A percentile compares a stretch with the other conserved stretches of the same genome.
Conservation (phyloP, 2,888 invertebrate genomes). For the Tenodera sinensis region DNA sequence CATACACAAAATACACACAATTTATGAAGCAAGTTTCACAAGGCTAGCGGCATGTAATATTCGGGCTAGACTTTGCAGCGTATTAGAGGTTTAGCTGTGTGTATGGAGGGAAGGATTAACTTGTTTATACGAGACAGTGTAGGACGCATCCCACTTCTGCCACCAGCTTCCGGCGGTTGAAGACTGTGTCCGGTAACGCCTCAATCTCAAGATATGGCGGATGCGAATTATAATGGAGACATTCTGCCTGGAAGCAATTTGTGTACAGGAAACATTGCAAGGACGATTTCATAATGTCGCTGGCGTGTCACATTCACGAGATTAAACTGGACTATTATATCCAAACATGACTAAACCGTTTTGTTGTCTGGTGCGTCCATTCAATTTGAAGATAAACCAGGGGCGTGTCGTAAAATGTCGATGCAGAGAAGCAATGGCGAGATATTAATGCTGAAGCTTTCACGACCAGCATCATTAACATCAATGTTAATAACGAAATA, state of each 20-base stretch:
- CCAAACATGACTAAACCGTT: too few relatives aligned
- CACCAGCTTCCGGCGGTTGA: neutral
- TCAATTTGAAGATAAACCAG: too few relatives aligned
- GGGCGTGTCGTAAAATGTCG: too few relatives aligned
- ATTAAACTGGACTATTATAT: too few relatives aligned
- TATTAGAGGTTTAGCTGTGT: neutral
- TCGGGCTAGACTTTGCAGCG: neutral
- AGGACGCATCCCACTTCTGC: neutral
- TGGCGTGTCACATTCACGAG: neutral
- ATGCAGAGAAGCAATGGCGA: too few relatives aligned
- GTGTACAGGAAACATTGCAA: neutral
- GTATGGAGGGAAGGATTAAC: neutral
- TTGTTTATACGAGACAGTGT: neutral
- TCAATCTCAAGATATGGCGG: neutral
- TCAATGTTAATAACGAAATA: too few relatives aligned
- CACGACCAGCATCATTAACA: too few relatives aligned
- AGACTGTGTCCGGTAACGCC: neutral
- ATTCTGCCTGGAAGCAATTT: neutral
- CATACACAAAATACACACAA: too few relatives aligned
- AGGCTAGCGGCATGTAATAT: too few relatives aligned
- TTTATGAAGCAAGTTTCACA: too few relatives aligned
- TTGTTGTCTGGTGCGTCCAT: too few relatives aligned
- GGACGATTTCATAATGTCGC: neutral
- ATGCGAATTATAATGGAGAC: neutral
- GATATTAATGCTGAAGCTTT: too few relatives aligned